phyloP scores from a whole-genome alignment of 2,113 vertebrate species.

The Takifugu bimaculatus region DNA sequence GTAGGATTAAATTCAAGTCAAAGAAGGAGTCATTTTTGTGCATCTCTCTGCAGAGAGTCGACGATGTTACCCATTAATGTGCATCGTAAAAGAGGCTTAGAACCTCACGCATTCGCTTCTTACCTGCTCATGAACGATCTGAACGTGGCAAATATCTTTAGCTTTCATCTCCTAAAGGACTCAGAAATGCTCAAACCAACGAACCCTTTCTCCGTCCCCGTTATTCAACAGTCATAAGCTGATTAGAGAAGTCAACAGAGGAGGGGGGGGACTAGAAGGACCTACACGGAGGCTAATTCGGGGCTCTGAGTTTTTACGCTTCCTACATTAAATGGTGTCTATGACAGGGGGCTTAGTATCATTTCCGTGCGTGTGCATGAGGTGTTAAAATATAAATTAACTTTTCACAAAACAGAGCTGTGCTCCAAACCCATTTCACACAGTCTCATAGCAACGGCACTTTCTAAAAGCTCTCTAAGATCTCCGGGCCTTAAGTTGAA shows the following conservation, averaged over 20 bases:
- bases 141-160: too few relatives aligned
- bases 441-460: conserved; percentile 64
- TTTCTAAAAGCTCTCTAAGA: conserved; percentile 30
- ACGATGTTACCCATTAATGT: neutral
- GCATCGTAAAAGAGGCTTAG: too few relatives aligned
- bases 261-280: conserved; percentile 8
- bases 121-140: too few relatives aligned
- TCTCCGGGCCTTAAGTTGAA: conserved; percentile 44
- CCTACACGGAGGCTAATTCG: conserved; percentile 1
- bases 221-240: conserved; percentile 23
- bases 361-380: conserved; percentile 14
- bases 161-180: too few relatives aligned
- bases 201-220: conserved; percentile 17
- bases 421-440: conserved; percentile 30
- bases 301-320: neutral
- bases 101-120: too few relatives aligned
- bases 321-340: neutral
- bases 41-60: neutral
- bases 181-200: too few relatives aligned
- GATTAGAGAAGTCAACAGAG: conserved; percentile 17
- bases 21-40: neutral
- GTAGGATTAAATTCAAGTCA: too few relatives aligned
- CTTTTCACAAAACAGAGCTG: conserved; percentile 33
- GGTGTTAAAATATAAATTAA: conserved; percentile 45
- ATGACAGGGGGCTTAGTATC: conserved; percentile 23